phyloP scores from a whole-genome alignment of 2,888 invertebrate genomes.

The Formica aserva region DNA sequence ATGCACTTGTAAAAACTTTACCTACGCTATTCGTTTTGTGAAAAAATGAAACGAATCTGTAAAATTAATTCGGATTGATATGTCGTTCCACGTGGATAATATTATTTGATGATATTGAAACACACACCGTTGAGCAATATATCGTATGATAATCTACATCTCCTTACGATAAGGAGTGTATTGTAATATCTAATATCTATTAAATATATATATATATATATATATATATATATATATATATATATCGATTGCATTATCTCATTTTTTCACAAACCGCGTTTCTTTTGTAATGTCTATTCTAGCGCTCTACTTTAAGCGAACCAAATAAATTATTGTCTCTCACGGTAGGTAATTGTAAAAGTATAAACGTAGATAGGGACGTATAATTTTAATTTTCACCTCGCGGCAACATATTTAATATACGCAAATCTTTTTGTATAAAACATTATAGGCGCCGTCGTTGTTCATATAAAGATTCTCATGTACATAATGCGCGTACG shows the following conservation, averaged over 20 bases:
- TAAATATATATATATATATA: neutral
- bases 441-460: slow-evolving; percentile 73
- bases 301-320: slow-evolving; percentile 69
- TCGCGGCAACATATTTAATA: slow-evolving; percentile 67
- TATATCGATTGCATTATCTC: slow-evolving; percentile 45
- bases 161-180: neutral
- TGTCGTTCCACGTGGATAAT: slow-evolving; percentile 26
- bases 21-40: slow-evolving; percentile 53
- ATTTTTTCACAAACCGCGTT: slow-evolving; percentile 70
- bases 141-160: neutral
- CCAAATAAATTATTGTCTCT: slow-evolving; percentile 66
- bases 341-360: slow-evolving; percentile 60
- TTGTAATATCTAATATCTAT: neutral
- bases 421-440: slow-evolving; percentile 77
- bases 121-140: slow-evolving; percentile 19
- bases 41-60: slow-evolving; percentile 49
- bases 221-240: neutral
- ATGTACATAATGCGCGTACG: slow-evolving; percentile 74
- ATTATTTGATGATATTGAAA: neutral
- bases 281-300: slow-evolving; percentile 57
- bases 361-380: slow-evolving; percentile 67
- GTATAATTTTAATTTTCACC: slow-evolving; percentile 61
- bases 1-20: slow-evolving; percentile 34
- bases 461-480: slow-evolving; percentile 78
- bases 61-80: slow-evolving; percentile 29